Evolutionary conservation across 2,113 vertebrate genomes (phyloP).

Genomic region (Lethenteron camtschaticum): DNA sequence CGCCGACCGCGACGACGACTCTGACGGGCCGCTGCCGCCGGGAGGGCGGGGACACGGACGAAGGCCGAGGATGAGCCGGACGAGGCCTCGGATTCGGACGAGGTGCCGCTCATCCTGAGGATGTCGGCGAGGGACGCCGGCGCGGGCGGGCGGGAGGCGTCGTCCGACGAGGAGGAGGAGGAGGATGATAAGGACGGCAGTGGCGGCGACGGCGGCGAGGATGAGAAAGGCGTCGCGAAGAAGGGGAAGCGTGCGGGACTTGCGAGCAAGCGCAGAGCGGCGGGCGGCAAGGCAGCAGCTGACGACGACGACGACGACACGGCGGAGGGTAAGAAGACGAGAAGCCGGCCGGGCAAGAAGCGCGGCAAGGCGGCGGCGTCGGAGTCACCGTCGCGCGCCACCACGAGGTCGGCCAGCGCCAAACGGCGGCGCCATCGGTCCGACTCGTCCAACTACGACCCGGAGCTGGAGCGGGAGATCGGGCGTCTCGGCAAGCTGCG

Average conservation of each 20-base stretch:
- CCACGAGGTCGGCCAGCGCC: background rate
- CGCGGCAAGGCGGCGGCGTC: background rate
- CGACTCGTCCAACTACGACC: slow-evolving; percentile 55
- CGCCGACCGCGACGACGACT: background rate
- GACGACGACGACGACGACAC: too few relatives aligned
- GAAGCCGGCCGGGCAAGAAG: background rate
- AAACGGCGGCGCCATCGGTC: slow-evolving; percentile 29
- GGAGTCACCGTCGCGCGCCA: too few relatives aligned
- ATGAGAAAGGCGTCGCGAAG: too few relatives aligned
- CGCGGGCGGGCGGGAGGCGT: slow-evolving; percentile 16
- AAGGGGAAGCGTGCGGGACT: background rate
- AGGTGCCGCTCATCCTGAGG: slow-evolving; percentile 46
- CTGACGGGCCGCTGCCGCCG: background rate
- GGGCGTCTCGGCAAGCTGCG: slow-evolving; percentile 31
- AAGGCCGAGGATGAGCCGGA: too few relatives aligned
- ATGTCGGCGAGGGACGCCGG: slow-evolving; percentile 31
- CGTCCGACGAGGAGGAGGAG: slow-evolving; percentile 29
- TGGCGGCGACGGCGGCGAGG: background rate
- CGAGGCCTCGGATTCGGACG: slow-evolving; percentile 51
- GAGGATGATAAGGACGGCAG: background rate
- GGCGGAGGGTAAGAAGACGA: background rate
- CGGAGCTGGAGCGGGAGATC: slow-evolving; percentile 53
- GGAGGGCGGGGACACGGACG: too few relatives aligned
- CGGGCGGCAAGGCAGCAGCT: background rate
- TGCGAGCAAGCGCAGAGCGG: background rate